Percentiles rank a stretch among this genome's conserved stretches.
phyloP scores from a whole-genome alignment of 1,140 invertebrate genomes.

The Eriosoma lanigerum region DNA sequence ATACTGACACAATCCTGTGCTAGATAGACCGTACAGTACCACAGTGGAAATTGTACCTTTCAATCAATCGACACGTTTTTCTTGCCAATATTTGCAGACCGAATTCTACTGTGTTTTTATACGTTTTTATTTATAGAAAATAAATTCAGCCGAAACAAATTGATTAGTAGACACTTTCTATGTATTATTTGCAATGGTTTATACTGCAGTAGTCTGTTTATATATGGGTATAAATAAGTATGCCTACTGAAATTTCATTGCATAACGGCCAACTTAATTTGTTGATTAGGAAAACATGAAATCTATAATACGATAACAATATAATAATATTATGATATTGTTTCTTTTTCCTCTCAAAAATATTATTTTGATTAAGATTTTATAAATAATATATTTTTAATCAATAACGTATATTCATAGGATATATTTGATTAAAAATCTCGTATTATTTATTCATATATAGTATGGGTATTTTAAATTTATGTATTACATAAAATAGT shows the following conservation, averaged over 20 bases:
- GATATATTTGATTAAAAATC: too few relatives aligned
- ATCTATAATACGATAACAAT: too few relatives aligned
- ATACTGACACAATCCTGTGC: constrained; percentile 39
- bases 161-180: constrained; percentile 50
- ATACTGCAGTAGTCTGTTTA: background rate
- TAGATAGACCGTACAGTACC: constrained; percentile 34
- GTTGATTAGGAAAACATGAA: constrained; percentile 12
- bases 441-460: too few relatives aligned
- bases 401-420: too few relatives aligned
- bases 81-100: background rate
- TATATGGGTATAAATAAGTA: background rate
- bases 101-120: constrained; percentile 27
- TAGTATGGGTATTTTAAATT: too few relatives aligned
- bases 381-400: too few relatives aligned
- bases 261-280: constrained; percentile 33
- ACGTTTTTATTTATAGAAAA: constrained; percentile 42
- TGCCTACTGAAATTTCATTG: constrained; percentile 5
- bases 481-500: too few relatives aligned
- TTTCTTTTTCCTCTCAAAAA: too few relatives aligned
- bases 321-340: too few relatives aligned
- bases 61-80: background rate
- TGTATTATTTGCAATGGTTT: constrained; percentile 41
- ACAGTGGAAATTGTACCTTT: background rate
- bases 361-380: too few relatives aligned
- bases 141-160: constrained; percentile 49